Percentiles rank a stretch among this genome's conserved stretches.
Evolutionary conservation across 2,888 invertebrate species (phyloP).

Genomic region (Melanchra persicariae): DNA sequence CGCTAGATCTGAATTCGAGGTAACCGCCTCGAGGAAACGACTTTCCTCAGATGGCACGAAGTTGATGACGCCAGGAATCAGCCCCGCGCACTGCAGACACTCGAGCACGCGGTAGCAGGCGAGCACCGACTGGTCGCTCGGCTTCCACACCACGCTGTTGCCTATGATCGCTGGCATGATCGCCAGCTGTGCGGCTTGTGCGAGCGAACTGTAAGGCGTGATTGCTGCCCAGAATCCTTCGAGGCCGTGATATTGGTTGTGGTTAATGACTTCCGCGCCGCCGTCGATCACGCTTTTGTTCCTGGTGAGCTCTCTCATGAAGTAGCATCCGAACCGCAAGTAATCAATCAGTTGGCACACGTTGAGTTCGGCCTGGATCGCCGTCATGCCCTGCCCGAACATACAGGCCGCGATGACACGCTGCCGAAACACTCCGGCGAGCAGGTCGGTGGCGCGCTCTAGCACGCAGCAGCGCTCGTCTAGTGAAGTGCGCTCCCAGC

Average conservation of each 20-base stretch:
- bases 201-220: slow-evolving; percentile 98
- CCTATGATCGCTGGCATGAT: slow-evolving; percentile 96
- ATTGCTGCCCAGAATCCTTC: slow-evolving; percentile 98
- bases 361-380: slow-evolving; percentile 98
- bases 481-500: slow-evolving; percentile 95
- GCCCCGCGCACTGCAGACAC: slow-evolving; percentile 96
- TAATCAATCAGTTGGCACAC: slow-evolving; percentile 98
- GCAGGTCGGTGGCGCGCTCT: slow-evolving; percentile 95
- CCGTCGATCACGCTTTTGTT: slow-evolving; percentile 96
- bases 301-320: slow-evolving; percentile 94
- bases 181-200: slow-evolving; percentile 97
- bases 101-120: slow-evolving; percentile 97
- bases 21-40: slow-evolving; percentile 96
- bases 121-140: slow-evolving; percentile 97
- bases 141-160: slow-evolving; percentile 97
- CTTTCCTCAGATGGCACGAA: slow-evolving; percentile 97
- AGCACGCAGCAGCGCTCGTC: slow-evolving; percentile 94
- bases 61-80: slow-evolving; percentile 97
- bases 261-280: slow-evolving; percentile 93
- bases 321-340: slow-evolving; percentile 94
- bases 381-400: slow-evolving; percentile 97
- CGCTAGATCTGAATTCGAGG: slow-evolving; percentile 94
- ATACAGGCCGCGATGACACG: slow-evolving; percentile 97
- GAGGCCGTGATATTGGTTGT: slow-evolving; percentile 95
- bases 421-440: slow-evolving; percentile 95